Evolutionary conservation across 2,113 vertebrate genomes (phyloP).

Genomic region (Marmota flaviventris): DNA sequence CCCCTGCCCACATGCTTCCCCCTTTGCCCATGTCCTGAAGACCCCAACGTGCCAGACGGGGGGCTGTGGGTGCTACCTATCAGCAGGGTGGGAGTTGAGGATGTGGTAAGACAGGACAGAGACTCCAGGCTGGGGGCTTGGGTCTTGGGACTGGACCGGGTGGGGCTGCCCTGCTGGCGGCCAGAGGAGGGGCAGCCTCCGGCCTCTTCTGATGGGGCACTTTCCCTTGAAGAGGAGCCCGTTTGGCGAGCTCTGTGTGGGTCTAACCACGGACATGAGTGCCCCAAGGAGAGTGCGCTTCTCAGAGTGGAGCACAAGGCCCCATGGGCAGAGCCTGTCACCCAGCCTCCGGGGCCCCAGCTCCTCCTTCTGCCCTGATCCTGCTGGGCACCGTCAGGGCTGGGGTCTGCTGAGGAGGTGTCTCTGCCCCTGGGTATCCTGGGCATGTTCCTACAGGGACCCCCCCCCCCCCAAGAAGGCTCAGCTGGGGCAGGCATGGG

Average conservation of each 20-base stretch:
- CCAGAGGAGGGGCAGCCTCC: accelerated
- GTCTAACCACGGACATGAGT: no score
- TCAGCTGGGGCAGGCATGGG: no score
- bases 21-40: no score
- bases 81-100: background rate
- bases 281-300: accelerated
- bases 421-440: background rate
- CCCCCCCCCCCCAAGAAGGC: background rate
- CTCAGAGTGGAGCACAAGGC: accelerated
- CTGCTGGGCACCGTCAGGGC: background rate
- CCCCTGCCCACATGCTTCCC: no score
- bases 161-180: background rate
- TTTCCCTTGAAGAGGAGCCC: background rate
- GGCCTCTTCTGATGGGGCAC: background rate
- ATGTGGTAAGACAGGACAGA: accelerated
- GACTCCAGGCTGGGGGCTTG: background rate
- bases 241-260: no score
- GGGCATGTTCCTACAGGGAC: no score
- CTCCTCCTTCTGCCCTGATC: background rate
- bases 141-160: background rate
- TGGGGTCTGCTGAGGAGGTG: accelerated
- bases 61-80: background rate
- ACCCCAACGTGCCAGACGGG: no score
- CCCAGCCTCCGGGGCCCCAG: no score
- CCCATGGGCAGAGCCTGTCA: no score